Conservation (phyloP, 1,140 invertebrate species). For the Pissodes strobi region DNA sequence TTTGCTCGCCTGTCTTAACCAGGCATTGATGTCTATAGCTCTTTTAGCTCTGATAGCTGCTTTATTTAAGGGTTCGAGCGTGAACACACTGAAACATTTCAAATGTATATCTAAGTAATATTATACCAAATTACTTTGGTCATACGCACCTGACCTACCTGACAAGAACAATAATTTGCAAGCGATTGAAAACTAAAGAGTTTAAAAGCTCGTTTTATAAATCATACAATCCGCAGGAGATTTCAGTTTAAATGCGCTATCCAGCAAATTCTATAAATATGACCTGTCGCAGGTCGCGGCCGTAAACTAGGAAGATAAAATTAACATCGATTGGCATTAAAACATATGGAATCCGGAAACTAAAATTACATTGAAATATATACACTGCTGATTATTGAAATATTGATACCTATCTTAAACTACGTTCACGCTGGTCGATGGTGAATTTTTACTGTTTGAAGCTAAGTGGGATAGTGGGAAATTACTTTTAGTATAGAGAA, state of each 20-base stretch:
- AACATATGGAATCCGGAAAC: constrained; percentile 29
- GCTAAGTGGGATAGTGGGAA: constrained; percentile 15
- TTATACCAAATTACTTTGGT: too few species aligned
- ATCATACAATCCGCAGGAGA: neutral
- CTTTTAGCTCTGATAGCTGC: too few species aligned
- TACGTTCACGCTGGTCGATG: constrained; percentile 16
- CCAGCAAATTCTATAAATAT: constrained; percentile 5
- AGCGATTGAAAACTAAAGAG: too few species aligned
- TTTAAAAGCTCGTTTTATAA: neutral
- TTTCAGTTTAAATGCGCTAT: constrained; percentile 6
- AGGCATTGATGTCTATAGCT: too few species aligned
- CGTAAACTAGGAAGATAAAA: neutral
- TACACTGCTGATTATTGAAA: constrained; percentile 29
- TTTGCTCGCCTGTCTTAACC: too few species aligned
- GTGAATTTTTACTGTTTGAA: constrained; percentile 12
- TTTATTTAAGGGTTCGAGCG: too few species aligned
- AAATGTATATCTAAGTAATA: too few species aligned
- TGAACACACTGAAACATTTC: too few species aligned
- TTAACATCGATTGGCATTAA: constrained; percentile 25
- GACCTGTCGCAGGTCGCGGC: neutral
- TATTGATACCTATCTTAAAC: constrained; percentile 27
- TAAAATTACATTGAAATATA: constrained; percentile 27
- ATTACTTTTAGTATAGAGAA: constrained; percentile 14
- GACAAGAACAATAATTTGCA: too few species aligned
- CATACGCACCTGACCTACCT: too few species aligned